These are phyloP conservation scores for Harpalus rufipes DNA, from an alignment of 2,888 invertebrate species.

Conservation along the genomic window DNA sequence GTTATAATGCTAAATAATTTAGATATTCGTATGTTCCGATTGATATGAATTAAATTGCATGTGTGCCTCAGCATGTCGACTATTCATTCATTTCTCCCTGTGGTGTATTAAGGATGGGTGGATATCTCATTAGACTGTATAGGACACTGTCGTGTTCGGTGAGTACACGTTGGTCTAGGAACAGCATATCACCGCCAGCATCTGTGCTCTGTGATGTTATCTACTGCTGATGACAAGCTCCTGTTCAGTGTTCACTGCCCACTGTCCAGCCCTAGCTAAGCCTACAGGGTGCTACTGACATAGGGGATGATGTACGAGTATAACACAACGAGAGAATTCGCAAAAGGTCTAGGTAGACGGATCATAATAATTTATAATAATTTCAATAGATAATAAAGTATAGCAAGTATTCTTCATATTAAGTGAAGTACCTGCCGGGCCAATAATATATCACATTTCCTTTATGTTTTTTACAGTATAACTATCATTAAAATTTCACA, in stretches of 20 bases:
- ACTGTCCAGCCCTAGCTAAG: not conserved
- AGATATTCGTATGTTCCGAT: not conserved
- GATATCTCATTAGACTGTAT: slow-evolving; percentile 18
- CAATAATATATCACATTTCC: too few relatives aligned
- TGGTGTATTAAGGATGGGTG: slow-evolving; percentile 5
- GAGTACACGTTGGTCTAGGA: not conserved
- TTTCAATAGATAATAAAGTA: too few relatives aligned
- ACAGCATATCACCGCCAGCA: slow-evolving; percentile 17
- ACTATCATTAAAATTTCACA: too few relatives aligned
- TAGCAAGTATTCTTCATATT: too few relatives aligned
- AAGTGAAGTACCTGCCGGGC: too few relatives aligned
- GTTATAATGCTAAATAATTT: too few relatives aligned
- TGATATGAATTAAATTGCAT: not conserved
- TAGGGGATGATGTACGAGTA: not conserved
- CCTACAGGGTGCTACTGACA: not conserved
- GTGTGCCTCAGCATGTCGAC: not conserved
- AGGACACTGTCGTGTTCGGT: not conserved
- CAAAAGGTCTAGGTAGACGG: too few relatives aligned
- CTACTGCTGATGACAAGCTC: slow-evolving; percentile 2
- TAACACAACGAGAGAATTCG: too few relatives aligned
- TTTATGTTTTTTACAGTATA: too few relatives aligned
- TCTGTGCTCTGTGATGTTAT: slow-evolving; percentile 9
- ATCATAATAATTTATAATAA: too few relatives aligned
- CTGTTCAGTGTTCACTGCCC: not conserved
- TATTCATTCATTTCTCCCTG: not conserved